Evolutionary conservation across 2,797 vertebrate genomes (phyloP), one percentile per base, ranked within the genome.

Genomic region (Diplodus sargus): DNA sequence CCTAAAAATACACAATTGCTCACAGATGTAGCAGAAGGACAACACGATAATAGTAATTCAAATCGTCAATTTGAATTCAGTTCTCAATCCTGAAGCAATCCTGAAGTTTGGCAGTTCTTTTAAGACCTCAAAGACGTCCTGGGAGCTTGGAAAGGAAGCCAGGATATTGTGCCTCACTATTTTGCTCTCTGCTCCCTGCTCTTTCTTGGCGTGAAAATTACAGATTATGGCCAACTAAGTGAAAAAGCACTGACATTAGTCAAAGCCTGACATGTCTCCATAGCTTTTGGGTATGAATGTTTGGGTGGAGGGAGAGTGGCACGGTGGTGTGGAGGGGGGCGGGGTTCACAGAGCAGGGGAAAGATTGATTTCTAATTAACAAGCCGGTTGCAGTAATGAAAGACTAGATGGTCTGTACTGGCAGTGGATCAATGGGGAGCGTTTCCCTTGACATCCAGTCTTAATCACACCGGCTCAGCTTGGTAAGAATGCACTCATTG

Each of bases 311-410:
- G 62, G 81, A 83, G 74, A 85, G 74, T 69, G 70, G 79, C 58
- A 79, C 25, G 22, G 73, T 74, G 77, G 79, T 70, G 64, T 68
- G 52, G 25, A 34, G 72, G 62, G 52, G 62, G 23, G 60, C 58
- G 75, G 52, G 60, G n/a, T 72, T 68, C 57, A 85, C 16, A 63
- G 63, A 82, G 61, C 63, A 82, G 82, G 25, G 70, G 61, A 81
- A 65, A 82, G 85, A 92, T 90, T 91, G 91, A 91, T 94, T 94
- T 94, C 87, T 93, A 93, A 93, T 94, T 93, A 94, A 92, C 83
- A 88, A 84, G 79, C 79, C 84, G 71, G 85, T 91, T 87, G 88
- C 82, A 70, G 84, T 92, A 93, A 94, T 92, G 84, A 92, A 92
- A 93, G 85, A 86, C 83, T 85, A 83, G 79, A 90, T 86, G 86